These are phyloP conservation scores for Malthinus seriepunctatus DNA, from an alignment of 2,888 invertebrate species.

Conservation along the genomic window DNA sequence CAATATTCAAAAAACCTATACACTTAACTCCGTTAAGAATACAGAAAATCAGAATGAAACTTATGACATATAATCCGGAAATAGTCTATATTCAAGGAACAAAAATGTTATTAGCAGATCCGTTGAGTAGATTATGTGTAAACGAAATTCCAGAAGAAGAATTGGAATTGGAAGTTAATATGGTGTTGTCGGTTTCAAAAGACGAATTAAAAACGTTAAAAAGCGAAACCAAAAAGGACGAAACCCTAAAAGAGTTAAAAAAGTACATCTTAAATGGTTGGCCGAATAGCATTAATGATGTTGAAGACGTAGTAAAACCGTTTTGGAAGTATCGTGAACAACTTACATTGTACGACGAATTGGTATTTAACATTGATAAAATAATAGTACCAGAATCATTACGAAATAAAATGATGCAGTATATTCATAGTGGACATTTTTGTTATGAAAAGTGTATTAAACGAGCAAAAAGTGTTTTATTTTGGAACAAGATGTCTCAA, in stretches of 20 bases:
- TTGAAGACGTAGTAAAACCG: too few relatives aligned
- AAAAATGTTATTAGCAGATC: constrained; percentile 35
- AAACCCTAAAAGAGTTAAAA: not conserved
- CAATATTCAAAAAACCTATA: constrained; percentile 36
- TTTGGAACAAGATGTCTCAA: constrained; percentile 36
- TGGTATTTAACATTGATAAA: constrained; percentile 29
- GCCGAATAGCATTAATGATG: constrained; percentile 23
- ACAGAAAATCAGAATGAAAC: constrained; percentile 38
- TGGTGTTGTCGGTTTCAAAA: constrained; percentile 18
- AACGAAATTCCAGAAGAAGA: constrained; percentile 18
- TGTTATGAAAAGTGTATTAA: constrained; percentile 33
- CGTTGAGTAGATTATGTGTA: constrained; percentile 28
- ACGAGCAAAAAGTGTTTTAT: constrained; percentile 32
- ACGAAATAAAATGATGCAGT: constrained; percentile 20
- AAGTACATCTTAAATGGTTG: constrained; percentile 25
- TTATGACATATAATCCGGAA: constrained; percentile 34
- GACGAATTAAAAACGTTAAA: constrained; percentile 11
- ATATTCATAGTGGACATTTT: not conserved
- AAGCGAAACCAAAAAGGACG: not conserved
- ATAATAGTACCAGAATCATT: constrained; percentile 26
- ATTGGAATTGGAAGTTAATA: constrained; percentile 26
- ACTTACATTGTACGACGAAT: constrained; percentile 19
- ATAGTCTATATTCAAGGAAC: constrained; percentile 37
- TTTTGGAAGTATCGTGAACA: not conserved
- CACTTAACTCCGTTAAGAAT: constrained; percentile 32